Percentiles rank a stretch among this genome's conserved stretches.
phyloP scores from a whole-genome alignment of 2,888 invertebrate species.

The Ectropis crepuscularia region DNA sequence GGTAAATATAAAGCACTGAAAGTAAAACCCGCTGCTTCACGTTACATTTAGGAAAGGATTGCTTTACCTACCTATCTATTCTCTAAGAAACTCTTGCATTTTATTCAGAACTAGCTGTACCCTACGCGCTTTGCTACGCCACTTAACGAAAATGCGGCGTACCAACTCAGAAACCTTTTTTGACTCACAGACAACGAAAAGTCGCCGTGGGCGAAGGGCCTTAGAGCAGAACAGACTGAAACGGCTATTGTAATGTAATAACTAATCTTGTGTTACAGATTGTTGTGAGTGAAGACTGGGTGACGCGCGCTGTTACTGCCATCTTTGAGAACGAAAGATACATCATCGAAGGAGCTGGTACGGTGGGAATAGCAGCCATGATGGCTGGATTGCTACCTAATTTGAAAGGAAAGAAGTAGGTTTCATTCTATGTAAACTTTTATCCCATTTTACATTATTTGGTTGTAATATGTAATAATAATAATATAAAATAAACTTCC shows the following conservation, averaged over 20 bases:
- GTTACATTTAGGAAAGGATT: not conserved
- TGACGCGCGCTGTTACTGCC: conserved; percentile 91
- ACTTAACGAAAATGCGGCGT: too few relatives aligned
- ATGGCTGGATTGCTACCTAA: conserved; percentile 92
- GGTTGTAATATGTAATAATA: too few relatives aligned
- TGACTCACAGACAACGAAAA: too few relatives aligned
- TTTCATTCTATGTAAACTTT: conserved; percentile 4
- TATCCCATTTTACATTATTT: too few relatives aligned
- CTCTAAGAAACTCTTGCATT: too few relatives aligned
- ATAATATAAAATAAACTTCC: too few relatives aligned
- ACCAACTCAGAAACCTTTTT: too few relatives aligned
- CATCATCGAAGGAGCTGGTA: conserved; percentile 96
- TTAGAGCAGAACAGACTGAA: too few relatives aligned
- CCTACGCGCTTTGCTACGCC: too few relatives aligned
- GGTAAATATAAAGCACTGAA: conserved; percentile 60
- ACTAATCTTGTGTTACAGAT: conserved; percentile 67
- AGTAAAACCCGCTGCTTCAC: not conserved
- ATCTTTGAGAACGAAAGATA: conserved; percentile 93
- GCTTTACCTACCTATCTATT: not conserved
- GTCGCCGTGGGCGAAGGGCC: too few relatives aligned
- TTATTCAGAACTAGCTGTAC: too few relatives aligned
- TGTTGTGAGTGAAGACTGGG: conserved; percentile 92
- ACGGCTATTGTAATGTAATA: too few relatives aligned
- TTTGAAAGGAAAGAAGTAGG: conserved; percentile 90
- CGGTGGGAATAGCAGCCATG: conserved; percentile 92